Base-by-base conservation (phyloP, 2,888 invertebrate genomes). In the Anthrax anthrax region DNA sequence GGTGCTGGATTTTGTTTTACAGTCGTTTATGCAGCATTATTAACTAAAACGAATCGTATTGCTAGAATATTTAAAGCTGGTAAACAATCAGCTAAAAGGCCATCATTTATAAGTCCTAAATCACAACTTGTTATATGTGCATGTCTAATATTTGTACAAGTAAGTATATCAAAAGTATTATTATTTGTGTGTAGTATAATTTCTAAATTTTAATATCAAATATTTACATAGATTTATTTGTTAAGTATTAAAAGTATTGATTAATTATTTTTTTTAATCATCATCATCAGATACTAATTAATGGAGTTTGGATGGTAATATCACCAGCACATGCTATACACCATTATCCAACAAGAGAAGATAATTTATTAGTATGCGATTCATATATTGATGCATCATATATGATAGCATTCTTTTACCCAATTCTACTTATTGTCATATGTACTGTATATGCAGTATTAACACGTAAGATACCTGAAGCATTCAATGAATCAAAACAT, bases 401-500 rank as follows among this genome's bases (percentile, higher is more conserved):
- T 61, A 90, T 92, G 78, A 87, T 92, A 57, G 89, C 89, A 19
- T 95, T 96, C 70, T 84, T 83, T 58, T 94, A 92, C 70, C 94
- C 94, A 17, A 91, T 92, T 58, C 72, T 91, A 50, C 74, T 94
- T 43, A 90, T 94, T 57, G 74, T 91, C 16, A 76, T 91, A 49
- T 97, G 97, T 68, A 98, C 97, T 0, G 79, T 97, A 14, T 97
- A 98, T 63, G 97, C 97, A 1, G 82, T 95, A 1, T 78, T 92
- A 41, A 95, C 94, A 0, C 76, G 97, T 54, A 97, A 97, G 72
- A 88, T 97, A 51, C 98, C 97, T 0, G 97, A 97, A 67, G 95
- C 95, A 37, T 98, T 97, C 69, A 97, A 98, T 69, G 97, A 95
- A 71, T 92, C 92, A 58, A 94, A 94, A 70, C 91, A 94, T 70